Conservation (phyloP, 2,888 invertebrate genomes). For the Trissonchulus sp. region DNA sequence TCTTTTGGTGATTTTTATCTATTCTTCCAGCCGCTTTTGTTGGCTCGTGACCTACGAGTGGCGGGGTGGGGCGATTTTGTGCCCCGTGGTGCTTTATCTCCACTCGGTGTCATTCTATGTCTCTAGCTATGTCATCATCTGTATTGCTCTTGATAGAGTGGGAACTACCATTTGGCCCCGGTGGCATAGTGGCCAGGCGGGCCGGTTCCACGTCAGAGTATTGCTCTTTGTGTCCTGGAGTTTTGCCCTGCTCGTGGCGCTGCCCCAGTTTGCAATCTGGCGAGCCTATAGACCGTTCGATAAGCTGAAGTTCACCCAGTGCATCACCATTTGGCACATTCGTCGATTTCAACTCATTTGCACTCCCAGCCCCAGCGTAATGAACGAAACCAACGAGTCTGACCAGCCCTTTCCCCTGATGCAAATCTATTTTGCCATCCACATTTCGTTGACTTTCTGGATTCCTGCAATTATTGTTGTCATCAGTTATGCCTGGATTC, state of each 20-base stretch:
- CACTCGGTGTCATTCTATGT: slow-evolving; percentile 47
- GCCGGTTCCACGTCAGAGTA: neutral
- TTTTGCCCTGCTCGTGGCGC: neutral
- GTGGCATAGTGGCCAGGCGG: slow-evolving; percentile 21
- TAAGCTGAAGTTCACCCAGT: slow-evolving; percentile 9
- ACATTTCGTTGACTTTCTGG: slow-evolving; percentile 18
- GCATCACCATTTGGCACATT: slow-evolving; percentile 22
- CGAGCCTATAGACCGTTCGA: neutral
- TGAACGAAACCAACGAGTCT: no score
- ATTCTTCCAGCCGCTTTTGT: slow-evolving; percentile 45
- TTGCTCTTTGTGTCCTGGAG: slow-evolving; percentile 6
- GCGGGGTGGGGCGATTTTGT: slow-evolving; percentile 48
- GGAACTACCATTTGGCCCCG: slow-evolving; percentile 32
- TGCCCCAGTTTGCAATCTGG: slow-evolving; percentile 23
- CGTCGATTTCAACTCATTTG: neutral
- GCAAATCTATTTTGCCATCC: neutral
- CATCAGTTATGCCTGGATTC: slow-evolving; percentile 17
- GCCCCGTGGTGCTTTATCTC: slow-evolving; percentile 46
- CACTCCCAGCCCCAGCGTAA: neutral
- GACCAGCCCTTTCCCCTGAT: neutral
- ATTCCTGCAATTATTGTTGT: slow-evolving; percentile 20
- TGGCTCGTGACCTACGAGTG: slow-evolving; percentile 50
- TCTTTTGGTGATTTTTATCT: slow-evolving; percentile 50
- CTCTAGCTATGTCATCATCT: slow-evolving; percentile 51
- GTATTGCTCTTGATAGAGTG: slow-evolving; percentile 49